Evolutionary conservation across 1,140 invertebrate genomes (phyloP).

Genomic region (Achroia grisella): DNA sequence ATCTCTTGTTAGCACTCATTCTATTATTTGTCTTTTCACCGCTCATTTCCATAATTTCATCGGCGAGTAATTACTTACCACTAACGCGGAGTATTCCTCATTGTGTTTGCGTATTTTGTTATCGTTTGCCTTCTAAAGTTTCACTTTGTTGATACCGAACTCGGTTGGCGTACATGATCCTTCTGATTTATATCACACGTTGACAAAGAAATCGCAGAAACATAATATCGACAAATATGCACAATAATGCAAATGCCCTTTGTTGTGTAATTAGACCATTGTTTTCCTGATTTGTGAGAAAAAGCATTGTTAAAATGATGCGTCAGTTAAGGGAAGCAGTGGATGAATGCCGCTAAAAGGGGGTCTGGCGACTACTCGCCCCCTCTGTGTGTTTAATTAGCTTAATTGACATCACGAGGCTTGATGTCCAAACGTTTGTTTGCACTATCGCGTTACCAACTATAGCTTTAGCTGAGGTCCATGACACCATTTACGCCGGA

Average conservation of each 20-base stretch:
- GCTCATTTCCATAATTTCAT: constrained; percentile 73
- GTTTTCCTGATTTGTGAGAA: constrained; percentile 32
- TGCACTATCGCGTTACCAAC: constrained; percentile 63
- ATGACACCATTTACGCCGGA: constrained; percentile 14
- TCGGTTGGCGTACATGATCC: constrained; percentile 14
- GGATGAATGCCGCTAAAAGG: constrained; percentile 25
- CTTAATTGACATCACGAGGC: constrained; percentile 71
- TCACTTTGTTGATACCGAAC: constrained; percentile 21
- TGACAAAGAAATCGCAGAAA: no score
- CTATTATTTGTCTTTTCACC: constrained; percentile 73
- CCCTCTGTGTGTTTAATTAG: constrained; percentile 68
- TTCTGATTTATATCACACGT: constrained; percentile 5
- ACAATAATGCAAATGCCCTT: background rate
- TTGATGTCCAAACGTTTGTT: constrained; percentile 69
- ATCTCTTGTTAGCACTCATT: constrained; percentile 74
- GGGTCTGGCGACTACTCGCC: constrained; percentile 38
- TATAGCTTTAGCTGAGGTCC: background rate
- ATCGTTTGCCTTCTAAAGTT: constrained; percentile 41
- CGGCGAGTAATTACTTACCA: constrained; percentile 64
- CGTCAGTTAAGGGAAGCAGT: constrained; percentile 43
- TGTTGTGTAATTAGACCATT: constrained; percentile 26
- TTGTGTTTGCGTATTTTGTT: constrained; percentile 63
- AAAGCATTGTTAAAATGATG: constrained; percentile 54
- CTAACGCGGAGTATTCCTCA: constrained; percentile 49
- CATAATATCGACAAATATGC: constrained; percentile 1